Conservation (phyloP, 1,140 invertebrate species). For the Lepidotrigona ventralis region DNA sequence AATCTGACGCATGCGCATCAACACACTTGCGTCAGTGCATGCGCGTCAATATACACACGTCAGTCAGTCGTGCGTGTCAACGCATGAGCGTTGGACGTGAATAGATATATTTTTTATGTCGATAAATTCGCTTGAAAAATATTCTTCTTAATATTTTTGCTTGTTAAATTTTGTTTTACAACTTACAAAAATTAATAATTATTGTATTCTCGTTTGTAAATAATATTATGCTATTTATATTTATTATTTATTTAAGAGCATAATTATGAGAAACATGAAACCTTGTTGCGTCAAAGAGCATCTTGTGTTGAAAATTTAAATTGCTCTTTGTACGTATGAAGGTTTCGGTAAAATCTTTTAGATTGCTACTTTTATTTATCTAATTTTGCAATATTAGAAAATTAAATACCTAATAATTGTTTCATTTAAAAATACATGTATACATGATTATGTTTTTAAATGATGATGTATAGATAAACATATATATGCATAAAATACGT, state of each 20-base stretch:
- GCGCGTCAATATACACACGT: no score
- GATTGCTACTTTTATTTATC: not conserved
- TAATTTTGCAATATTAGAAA: not conserved
- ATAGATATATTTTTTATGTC: no score
- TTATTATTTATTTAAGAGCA: constrained; percentile 17
- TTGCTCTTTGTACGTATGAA: constrained; percentile 20
- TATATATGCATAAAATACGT: not conserved
- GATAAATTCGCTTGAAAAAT: not conserved
- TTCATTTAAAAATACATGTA: not conserved
- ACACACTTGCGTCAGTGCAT: no score
- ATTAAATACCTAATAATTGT: not conserved
- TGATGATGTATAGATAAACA: not conserved
- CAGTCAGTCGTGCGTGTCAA: no score
- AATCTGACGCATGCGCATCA: no score
- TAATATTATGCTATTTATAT: constrained; percentile 4
- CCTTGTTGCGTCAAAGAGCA: constrained; percentile 4
- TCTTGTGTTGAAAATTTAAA: not conserved
- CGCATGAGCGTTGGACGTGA: no score
- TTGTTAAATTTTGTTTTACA: not conserved
- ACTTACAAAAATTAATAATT: not conserved
- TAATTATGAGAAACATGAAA: not conserved
- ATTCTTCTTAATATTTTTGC: not conserved
- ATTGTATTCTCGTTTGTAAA: not conserved
- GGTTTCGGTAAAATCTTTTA: not conserved
- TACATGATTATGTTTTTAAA: not conserved